Evolutionary conservation across 2,888 invertebrate species (phyloP).

Genomic region (Atethmia centrago): DNA sequence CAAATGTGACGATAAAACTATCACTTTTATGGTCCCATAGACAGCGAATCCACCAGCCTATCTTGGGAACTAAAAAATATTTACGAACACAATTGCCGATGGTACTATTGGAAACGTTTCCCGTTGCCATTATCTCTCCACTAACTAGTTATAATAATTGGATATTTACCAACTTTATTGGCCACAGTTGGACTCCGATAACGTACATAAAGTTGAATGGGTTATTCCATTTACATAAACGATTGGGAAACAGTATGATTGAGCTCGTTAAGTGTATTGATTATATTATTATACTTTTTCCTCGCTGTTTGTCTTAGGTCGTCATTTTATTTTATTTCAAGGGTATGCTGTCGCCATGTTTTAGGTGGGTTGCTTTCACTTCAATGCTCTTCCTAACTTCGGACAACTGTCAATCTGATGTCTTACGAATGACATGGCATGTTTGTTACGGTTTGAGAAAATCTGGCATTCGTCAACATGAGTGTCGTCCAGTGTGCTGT

Average conservation of each 20-base stretch:
- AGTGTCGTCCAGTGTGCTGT: no score
- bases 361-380: neutral
- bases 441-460: neutral
- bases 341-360: neutral
- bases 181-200: conserved; percentile 60
- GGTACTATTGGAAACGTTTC: conserved; percentile 36
- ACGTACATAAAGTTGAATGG: conserved; percentile 64
- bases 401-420: neutral
- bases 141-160: conserved; percentile 64
- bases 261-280: conserved; percentile 32
- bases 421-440: neutral
- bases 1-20: conserved; percentile 4
- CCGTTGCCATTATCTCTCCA: conserved; percentile 52
- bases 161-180: conserved; percentile 67
- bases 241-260: conserved; percentile 57
- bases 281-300: conserved; percentile 11
- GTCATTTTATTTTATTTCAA: neutral
- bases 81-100: conserved; percentile 40
- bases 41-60: conserved; percentile 12
- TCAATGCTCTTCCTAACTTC: neutral
- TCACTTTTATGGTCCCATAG: conserved; percentile 20
- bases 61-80: conserved; percentile 44
- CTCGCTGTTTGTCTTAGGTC: conserved; percentile 1
- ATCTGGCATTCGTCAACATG: neutral
- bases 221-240: conserved; percentile 63